Base-by-base conservation (phyloP, 2,888 invertebrate species). In the Apomyelois bistriatella region DNA sequence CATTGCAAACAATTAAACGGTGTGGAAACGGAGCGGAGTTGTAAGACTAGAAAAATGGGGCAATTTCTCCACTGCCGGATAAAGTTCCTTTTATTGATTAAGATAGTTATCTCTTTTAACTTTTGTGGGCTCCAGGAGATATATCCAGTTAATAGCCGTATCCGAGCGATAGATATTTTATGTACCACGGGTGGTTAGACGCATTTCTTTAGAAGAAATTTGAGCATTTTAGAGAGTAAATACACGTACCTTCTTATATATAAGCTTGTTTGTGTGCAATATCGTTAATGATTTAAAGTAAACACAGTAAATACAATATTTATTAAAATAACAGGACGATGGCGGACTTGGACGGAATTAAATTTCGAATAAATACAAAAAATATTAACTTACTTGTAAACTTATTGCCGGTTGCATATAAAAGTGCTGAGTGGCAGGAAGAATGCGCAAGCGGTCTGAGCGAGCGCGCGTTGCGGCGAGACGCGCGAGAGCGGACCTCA, bases 391-490 rank as follows among this genome's bases (percentile, higher is more conserved):
- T 71, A 95, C 95, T 89, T 95, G 92, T 58, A 95, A 82, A 64
- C 92, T 92, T 0, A 95, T 83, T 0, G 94, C 93, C 0, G 95
- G 94, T 64, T 95, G 94, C 82, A 94, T 94, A 56, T 93, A 92
- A 59, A 95, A 93, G 53, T 93, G 92, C 65, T 94, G 91, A 64
- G 93, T 93, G 55, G 94, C 93, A 0, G 94, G 93, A 10, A 82
- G 62, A 3, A 85, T 66, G 1, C 76, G 75, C 56, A 82, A 63
- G 0, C 72, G 68, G 58, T 76, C 80, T 0, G 76, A 70, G 30
- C 74, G 75, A 1, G 76, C 60, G 9, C 79, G 72, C 48, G 68
- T 70, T 0, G 81, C 78, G 1, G 80, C 76, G 0, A 88, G 76
- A 1, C 83, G 73, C 0, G 84, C 78, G 3, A 90, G 72, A 1